A percentile compares a stretch with the other conserved stretches of the same genome.
phyloP scores from a whole-genome alignment of 1,140 invertebrate genomes.

The Bicyclus anynana region DNA sequence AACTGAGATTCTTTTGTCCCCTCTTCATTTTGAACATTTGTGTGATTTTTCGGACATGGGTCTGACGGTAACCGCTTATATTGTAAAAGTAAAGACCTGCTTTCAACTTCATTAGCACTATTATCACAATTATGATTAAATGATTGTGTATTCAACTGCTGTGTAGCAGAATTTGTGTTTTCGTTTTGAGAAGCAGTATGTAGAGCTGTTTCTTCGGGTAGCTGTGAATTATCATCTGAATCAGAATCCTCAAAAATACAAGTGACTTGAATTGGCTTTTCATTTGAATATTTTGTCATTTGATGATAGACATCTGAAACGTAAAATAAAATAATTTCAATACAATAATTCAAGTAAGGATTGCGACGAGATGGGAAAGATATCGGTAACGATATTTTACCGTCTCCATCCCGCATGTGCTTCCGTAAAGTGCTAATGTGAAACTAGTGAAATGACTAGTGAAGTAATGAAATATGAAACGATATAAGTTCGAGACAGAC shows the following conservation, averaged over 20 bases:
- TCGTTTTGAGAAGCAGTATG: neutral
- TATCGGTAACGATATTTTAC: no score
- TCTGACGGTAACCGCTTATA: no score
- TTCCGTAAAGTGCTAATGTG: no score
- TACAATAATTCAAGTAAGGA: no score
- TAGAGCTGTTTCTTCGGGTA: neutral
- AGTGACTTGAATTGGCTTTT: slow-evolving; percentile 8
- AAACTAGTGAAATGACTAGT: no score
- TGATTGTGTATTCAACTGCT: neutral
- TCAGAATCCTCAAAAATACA: slow-evolving; percentile 6
- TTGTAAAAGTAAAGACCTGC: no score
- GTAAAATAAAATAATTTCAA: no score
- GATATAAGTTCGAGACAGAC: no score
- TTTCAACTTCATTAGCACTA: neutral
- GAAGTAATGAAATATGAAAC: no score
- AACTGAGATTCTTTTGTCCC: neutral
- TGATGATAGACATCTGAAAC: neutral
- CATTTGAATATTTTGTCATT: slow-evolving; percentile 11
- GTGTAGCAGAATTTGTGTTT: neutral
- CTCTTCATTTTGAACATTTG: neutral
- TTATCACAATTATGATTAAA: neutral
- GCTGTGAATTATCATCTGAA: neutral
- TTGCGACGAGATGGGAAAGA: no score
- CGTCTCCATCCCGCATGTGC: no score
- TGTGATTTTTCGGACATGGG: no score